A percentile compares a stretch with the other conserved stretches of the same genome.
Conservation (phyloP, 2,888 invertebrate genomes). For the Kryphioiulus occultus region DNA sequence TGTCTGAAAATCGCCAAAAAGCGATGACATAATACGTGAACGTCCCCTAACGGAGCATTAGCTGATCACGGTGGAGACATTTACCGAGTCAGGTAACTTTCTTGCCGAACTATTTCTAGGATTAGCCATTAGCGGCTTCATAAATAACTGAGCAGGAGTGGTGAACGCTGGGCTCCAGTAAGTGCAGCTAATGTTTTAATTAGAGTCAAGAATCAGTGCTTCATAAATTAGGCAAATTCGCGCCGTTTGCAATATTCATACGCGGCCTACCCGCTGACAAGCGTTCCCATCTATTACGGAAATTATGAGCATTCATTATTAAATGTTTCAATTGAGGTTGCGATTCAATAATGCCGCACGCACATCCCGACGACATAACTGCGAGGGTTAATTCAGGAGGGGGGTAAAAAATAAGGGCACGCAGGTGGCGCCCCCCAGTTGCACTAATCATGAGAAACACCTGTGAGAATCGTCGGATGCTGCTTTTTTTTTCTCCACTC, state of each 20-base stretch:
- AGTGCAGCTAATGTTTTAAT: slow-evolving; percentile 23
- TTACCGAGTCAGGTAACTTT: not conserved
- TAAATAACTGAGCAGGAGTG: not conserved
- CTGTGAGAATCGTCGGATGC: not conserved
- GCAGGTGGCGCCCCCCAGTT: not conserved
- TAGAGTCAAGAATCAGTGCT: slow-evolving; percentile 14
- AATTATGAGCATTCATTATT: slow-evolving; percentile 6
- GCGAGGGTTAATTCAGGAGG: not conserved
- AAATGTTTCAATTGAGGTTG: slow-evolving; percentile 14
- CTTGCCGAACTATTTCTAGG: not conserved
- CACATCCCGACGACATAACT: not conserved
- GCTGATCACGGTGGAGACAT: no score
- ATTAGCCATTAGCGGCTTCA: not conserved
- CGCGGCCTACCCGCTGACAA: slow-evolving; percentile 13
- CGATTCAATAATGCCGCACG: slow-evolving; percentile 2
- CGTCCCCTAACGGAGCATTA: no score
- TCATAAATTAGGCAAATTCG: not conserved
- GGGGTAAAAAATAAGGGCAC: not conserved
- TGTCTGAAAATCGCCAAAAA: no score
- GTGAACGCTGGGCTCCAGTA: not conserved
- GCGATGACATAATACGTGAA: no score
- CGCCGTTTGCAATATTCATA: slow-evolving; percentile 13
- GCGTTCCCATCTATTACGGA: slow-evolving; percentile 6
- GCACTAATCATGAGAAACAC: slow-evolving; percentile 23
- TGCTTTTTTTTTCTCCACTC: not conserved